Percentiles rank a stretch among this genome's conserved stretches.
These are phyloP conservation scores for Genyomyrus donnyi DNA, from an alignment of 2,113 vertebrate species.

Conservation along the genomic window DNA sequence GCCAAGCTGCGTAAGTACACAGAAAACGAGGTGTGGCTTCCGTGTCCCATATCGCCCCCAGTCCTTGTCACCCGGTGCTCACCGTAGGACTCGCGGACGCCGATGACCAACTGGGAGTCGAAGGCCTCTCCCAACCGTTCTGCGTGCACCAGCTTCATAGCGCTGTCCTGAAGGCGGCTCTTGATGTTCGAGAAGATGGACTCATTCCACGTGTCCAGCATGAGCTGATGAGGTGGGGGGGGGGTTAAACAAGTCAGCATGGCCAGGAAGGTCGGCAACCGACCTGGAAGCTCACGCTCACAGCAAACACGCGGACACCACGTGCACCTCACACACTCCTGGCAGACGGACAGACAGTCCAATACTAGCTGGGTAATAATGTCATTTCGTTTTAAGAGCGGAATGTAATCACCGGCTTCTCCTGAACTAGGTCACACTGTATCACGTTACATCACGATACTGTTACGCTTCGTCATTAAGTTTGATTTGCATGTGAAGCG, in stretches of 20 bases:
- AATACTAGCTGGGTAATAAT: background rate
- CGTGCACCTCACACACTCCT: background rate
- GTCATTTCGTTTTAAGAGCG: background rate
- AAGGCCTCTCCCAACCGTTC: constrained; percentile 95
- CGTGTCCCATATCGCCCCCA: background rate
- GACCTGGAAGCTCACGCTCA: background rate
- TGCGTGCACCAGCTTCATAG: constrained; percentile 96
- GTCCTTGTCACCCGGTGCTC: constrained; percentile 3
- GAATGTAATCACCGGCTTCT: background rate
- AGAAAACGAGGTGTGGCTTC: background rate
- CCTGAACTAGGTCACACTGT: background rate
- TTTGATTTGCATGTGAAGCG: background rate
- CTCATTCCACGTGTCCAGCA: constrained; percentile 98
- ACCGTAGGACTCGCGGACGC: constrained; percentile 96
- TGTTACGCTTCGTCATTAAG: background rate
- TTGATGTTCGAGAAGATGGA: constrained; percentile 99
- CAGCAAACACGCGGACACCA: background rate
- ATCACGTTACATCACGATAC: background rate
- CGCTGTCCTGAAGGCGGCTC: constrained; percentile 92
- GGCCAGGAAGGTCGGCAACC: background rate
- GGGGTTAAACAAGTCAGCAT: background rate
- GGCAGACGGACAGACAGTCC: background rate
- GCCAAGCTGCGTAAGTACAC: background rate
- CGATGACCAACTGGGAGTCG: constrained; percentile 97
- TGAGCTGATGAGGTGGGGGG: constrained; percentile 64